Evolutionary conservation across 2,113 vertebrate species (phyloP).

Genomic region (Pandion haliaetus): DNA sequence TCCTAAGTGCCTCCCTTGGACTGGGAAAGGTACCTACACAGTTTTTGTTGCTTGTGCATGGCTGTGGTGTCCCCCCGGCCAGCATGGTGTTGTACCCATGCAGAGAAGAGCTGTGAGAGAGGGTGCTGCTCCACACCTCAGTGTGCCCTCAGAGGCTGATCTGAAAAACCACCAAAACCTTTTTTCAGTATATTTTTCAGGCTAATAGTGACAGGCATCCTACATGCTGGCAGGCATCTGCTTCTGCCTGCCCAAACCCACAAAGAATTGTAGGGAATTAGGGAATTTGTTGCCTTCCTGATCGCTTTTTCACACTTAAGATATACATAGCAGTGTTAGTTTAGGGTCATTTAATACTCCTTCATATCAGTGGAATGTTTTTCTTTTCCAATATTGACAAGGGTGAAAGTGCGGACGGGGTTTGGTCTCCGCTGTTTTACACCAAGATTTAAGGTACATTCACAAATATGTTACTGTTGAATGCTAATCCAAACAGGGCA

Average conservation of each 20-base stretch:
- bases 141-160: neutral
- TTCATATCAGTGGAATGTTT: neutral
- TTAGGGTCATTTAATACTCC: neutral
- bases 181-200: neutral
- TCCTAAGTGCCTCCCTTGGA: neutral
- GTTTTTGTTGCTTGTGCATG: neutral
- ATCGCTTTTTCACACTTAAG: neutral
- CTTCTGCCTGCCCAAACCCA: neutral
- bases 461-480: neutral
- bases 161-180: neutral
- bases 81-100: accelerated
- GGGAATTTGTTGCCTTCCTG: neutral
- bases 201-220: neutral
- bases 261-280: neutral
- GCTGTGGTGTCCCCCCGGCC: accelerated
- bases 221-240: neutral
- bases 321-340: neutral
- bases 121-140: neutral
- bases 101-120: neutral
- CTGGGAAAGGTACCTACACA: accelerated
- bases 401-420: neutral
- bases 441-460: neutral
- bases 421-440: neutral
- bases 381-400: neutral
- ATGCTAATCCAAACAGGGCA: neutral